These are phyloP conservation scores for Drosophila tropicalis DNA, from an alignment of 1,140 invertebrate genomes.

Conservation along the genomic window DNA sequence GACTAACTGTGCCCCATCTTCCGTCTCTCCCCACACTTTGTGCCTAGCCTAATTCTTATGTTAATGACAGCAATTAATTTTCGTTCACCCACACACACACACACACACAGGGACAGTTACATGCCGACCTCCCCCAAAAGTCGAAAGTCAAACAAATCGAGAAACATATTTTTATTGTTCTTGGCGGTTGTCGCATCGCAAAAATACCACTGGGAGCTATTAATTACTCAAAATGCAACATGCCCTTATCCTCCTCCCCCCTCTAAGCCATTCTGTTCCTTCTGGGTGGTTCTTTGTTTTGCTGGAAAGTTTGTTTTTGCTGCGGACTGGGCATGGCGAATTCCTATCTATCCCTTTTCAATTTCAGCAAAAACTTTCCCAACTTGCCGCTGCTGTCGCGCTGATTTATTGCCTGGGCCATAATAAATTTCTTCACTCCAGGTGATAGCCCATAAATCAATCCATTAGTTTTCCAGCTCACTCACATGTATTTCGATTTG, in stretches of 20 bases:
- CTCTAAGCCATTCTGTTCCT: not conserved
- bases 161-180: conserved; percentile 73
- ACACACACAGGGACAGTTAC: conserved; percentile 14
- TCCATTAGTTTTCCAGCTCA: conserved; percentile 75
- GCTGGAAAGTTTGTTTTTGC: conserved; percentile 5
- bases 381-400: conserved; percentile 58
- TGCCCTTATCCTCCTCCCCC: not conserved
- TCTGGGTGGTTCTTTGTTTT: not conserved
- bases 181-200: conserved; percentile 40
- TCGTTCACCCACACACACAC: conserved; percentile 42
- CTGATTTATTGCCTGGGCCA: conserved; percentile 68
- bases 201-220: conserved; percentile 75
- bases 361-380: conserved; percentile 48
- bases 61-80: conserved; percentile 81
- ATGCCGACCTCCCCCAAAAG: conserved; percentile 27
- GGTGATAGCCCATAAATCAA: conserved; percentile 78
- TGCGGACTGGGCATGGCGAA: conserved; percentile 40
- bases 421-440: conserved; percentile 80
- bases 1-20: conserved; percentile 21
- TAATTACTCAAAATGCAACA: conserved; percentile 71
- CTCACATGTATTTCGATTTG: conserved; percentile 75
- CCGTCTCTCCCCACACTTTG: conserved; percentile 22
- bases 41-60: conserved; percentile 40
- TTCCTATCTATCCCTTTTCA: conserved; percentile 71
- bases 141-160: conserved; percentile 70